Percentiles rank a stretch among this genome's conserved stretches.
Conservation (phyloP, 92 coral and sea anemone genomes). For the Porites divaricata region DNA sequence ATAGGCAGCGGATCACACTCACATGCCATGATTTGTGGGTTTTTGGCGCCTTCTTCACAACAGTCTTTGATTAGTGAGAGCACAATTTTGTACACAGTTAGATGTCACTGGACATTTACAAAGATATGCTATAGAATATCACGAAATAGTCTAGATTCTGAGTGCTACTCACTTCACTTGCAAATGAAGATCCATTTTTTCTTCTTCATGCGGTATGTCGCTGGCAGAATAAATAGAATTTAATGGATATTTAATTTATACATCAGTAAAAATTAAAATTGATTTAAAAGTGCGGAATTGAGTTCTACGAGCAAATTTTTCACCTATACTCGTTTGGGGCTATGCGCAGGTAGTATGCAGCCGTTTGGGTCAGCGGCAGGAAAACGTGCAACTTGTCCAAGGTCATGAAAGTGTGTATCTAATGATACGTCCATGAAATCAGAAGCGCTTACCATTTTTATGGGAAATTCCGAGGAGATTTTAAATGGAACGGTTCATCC, state of each 20-base stretch:
- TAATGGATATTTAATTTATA: background rate
- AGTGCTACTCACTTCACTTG: slow-evolving; percentile 65
- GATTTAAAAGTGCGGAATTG: no score
- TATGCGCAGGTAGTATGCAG: background rate
- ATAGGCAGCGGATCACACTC: no score
- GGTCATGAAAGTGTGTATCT: background rate
- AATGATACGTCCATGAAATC: background rate
- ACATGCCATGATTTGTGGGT: no score
- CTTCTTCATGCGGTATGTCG: slow-evolving; percentile 81
- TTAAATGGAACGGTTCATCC: background rate
- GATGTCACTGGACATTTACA: background rate
- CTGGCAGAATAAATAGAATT: slow-evolving; percentile 34
- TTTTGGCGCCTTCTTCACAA: background rate
- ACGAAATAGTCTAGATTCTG: background rate
- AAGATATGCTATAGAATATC: background rate
- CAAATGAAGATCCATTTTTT: slow-evolving; percentile 43
- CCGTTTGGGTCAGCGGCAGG: background rate
- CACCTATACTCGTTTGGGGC: background rate
- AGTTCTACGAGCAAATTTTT: background rate
- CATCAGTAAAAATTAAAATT: no score
- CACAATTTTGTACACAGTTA: background rate
- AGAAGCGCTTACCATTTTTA: no score
- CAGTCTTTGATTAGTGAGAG: no score
- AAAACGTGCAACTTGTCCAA: background rate
- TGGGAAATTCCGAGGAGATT: background rate